Conservation (phyloP, 2,797 vertebrate genomes). For the Trachops cirrhosus region DNA sequence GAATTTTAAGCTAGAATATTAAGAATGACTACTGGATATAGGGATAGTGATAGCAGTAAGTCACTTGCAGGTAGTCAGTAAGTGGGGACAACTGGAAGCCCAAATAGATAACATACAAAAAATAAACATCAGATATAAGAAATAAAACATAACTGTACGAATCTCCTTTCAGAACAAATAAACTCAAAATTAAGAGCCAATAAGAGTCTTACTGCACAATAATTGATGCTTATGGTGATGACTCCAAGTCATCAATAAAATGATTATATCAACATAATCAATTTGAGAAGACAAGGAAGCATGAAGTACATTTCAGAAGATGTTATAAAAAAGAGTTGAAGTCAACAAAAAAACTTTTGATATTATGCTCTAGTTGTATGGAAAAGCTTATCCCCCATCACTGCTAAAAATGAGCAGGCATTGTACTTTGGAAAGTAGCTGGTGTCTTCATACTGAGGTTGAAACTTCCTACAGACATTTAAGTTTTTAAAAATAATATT, state of each 20-base stretch:
- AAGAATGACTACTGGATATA: not conserved
- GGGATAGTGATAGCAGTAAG: not conserved
- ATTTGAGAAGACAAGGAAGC: not conserved
- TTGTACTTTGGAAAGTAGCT: not conserved
- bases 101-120: not conserved
- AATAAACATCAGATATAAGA: not conserved
- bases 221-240: not conserved
- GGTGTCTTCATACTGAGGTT: not conserved
- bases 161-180: not conserved
- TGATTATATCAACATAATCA: not conserved
- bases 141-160: not conserved
- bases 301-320: not conserved
- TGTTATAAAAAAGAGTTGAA: not conserved
- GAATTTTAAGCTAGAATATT: not conserved
- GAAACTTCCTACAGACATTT: not conserved
- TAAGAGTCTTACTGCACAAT: not conserved
- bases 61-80: not conserved
- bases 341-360: not conserved
- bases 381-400: not conserved
- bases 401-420: not conserved
- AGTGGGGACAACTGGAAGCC: not conserved
- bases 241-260: not conserved
- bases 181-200: not conserved
- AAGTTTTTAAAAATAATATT: not conserved
- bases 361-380: not conserved